Evolutionary conservation across 2,113 vertebrate species (phyloP), one percentile per base, ranked within the genome.

Genomic region (Crotalus helleri): DNA sequence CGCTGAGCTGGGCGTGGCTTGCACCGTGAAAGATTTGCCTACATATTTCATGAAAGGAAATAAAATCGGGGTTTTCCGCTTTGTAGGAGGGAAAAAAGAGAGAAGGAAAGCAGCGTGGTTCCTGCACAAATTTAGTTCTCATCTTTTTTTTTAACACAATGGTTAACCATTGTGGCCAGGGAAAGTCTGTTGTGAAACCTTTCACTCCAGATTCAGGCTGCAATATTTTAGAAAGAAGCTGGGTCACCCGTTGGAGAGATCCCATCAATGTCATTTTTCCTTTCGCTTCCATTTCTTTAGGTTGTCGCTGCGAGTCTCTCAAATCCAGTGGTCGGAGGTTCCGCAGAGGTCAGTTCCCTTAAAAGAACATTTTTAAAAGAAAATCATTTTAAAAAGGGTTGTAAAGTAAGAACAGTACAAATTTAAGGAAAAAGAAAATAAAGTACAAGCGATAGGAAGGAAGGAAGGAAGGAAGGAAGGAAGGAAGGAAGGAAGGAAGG

Each of bases 251-350:
- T 3, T 51, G 1, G 5, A 57, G 4, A 7, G 7, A 17, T 1
- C 49, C 10, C 15, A 5, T 12, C 13, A 5, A 0, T 10, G 1
- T 17, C 24, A 0, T 24, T 57, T 17, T 23, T 57, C 4, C 24
- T 10, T 33, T 44, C 0, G 2, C 11, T 87, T 5, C 61, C 9
- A 10, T 54, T 57, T 4, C 19, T 96, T 95, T 93, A 99, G 98
- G 97, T 98, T 51, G 98, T 99, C 39, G 98, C 98, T 7, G 39
- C 94, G 87, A 98, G 98, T 93, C 97, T 99, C 11, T 94, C 2
- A 8, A 97, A 97, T n/a, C 89, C 96, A 53, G 97, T 93, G 0
- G 96, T 98, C n/a, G 98, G 98, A 0, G 98, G 98, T 64, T 99
- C 98, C 26, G 58, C 91, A 26, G 96, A 98, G 98, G 98, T 99